These are phyloP conservation scores for Strigops habroptila DNA, from an alignment of 2,113 vertebrate genomes.

Conservation along the genomic window DNA sequence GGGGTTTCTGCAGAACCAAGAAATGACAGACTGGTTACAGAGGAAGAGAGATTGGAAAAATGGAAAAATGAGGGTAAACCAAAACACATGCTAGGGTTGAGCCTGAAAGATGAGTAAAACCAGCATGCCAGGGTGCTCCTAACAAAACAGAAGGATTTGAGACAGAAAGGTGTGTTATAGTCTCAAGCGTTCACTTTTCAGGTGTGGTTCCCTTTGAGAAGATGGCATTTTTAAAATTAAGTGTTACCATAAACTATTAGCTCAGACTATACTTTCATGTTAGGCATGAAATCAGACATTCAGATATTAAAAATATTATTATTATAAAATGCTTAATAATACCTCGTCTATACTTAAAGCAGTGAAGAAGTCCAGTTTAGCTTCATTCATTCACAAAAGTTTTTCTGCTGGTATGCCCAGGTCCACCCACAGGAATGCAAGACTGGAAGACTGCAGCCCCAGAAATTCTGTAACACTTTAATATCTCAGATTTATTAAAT, in stretches of 20 bases:
- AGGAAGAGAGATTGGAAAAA: background rate
- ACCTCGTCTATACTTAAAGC: background rate
- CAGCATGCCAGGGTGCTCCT: fast-evolving
- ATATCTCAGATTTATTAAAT: too few species aligned
- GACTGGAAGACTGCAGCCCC: too few species aligned
- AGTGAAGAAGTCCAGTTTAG: background rate
- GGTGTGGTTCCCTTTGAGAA: background rate
- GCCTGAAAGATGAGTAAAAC: background rate
- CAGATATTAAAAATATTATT: background rate
- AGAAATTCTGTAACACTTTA: too few species aligned
- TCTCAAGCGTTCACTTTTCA: background rate
- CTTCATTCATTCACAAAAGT: background rate
- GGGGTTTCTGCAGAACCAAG: background rate
- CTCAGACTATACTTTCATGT: background rate
- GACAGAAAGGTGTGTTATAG: background rate
- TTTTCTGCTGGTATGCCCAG: background rate
- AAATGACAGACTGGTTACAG: background rate
- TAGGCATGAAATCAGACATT: background rate
- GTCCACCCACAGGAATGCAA: background rate
- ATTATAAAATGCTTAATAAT: background rate
- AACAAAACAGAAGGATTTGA: background rate
- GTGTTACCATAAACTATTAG: background rate
- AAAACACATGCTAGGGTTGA: background rate
- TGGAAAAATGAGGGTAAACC: background rate
- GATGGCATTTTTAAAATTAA: background rate